phyloP scores from a whole-genome alignment of 1,140 invertebrate species.

The Solenopsis invicta region DNA sequence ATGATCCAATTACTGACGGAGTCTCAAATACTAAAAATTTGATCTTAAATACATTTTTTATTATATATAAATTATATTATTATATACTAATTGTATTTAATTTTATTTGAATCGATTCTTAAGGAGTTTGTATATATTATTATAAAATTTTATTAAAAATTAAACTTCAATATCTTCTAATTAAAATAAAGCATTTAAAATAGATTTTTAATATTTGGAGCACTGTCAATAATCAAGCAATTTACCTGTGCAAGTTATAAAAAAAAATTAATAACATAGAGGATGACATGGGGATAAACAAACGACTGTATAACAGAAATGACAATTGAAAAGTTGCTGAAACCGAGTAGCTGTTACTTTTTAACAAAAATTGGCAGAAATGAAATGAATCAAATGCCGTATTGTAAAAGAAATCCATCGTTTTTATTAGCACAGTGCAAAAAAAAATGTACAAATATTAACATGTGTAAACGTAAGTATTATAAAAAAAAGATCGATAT shows the following conservation, averaged over 20 bases:
- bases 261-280: not conserved
- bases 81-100: too few relatives aligned
- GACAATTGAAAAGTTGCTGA: slow-evolving; percentile 2
- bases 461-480: not conserved
- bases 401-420: not conserved
- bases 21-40: too few relatives aligned
- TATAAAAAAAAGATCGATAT: not conserved
- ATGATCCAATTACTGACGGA: too few relatives aligned
- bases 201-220: too few relatives aligned
- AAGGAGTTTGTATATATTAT: too few relatives aligned
- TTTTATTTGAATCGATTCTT: too few relatives aligned
- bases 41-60: too few relatives aligned
- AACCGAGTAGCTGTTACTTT: not conserved
- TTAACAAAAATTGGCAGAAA: not conserved
- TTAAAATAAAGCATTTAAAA: too few relatives aligned
- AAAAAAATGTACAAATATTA: slow-evolving; percentile 1
- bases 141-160: too few relatives aligned
- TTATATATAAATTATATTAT: too few relatives aligned
- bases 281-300: not conserved
- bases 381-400: not conserved
- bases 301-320: not conserved
- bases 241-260: not conserved
- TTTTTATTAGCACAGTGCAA: not conserved
- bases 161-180: too few relatives aligned
- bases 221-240: too few relatives aligned